Conservation (phyloP, 2,888 invertebrate species). For the Periphyllus acericola region DNA sequence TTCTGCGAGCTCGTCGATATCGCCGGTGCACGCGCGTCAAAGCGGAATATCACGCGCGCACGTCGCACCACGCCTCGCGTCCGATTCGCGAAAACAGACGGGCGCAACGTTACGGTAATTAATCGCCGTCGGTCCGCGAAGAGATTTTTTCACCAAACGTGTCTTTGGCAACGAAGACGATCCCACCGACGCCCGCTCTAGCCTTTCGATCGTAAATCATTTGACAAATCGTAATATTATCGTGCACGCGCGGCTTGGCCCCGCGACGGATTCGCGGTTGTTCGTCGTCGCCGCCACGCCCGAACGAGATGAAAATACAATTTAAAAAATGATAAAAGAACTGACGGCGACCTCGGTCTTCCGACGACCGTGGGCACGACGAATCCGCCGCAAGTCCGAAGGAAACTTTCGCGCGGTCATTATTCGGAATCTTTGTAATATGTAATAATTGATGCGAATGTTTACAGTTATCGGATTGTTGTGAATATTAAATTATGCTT, state of each 20-base stretch:
- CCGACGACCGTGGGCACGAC: not conserved
- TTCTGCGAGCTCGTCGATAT: not conserved
- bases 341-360: too few species aligned
- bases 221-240: not conserved
- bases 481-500: too few species aligned
- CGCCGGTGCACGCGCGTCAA: conserved; percentile 62
- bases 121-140: not conserved
- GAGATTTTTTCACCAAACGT: not conserved
- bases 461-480: too few species aligned
- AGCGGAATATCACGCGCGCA: not conserved
- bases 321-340: not conserved
- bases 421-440: too few species aligned
- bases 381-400: not conserved
- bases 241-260: too few species aligned
- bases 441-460: too few species aligned
- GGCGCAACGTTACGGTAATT: too few species aligned
- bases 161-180: not conserved
- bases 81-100: conserved; percentile 1
- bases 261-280: not conserved
- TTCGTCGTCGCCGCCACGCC: conserved; percentile 20
- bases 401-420: too few species aligned
- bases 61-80: not conserved
- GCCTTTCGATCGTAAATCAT: not conserved
- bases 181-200: not conserved
- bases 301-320: not conserved